Base-by-base conservation (phyloP, 2,113 vertebrate species). In the Tinamus guttatus region DNA sequence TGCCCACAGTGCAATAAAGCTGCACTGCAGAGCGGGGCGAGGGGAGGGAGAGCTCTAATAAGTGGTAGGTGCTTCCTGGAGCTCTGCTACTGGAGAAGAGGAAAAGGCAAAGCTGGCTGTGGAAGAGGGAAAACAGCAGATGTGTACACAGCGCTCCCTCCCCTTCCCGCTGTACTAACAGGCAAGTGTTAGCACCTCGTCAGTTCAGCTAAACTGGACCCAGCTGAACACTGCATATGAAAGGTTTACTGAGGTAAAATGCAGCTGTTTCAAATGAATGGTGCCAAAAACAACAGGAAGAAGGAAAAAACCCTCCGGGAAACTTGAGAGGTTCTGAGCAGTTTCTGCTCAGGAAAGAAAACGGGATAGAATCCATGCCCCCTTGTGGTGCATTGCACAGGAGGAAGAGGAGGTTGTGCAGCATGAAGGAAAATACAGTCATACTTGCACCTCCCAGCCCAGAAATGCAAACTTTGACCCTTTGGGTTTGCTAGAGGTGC, bases 381-480 rank as follows among this genome's bases (percentile, higher is more conserved):
- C 21, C 38, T 91, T 0, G 1, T 51, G 34, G 70, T 51, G 43
- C 38, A 15, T 71, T 74, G 59, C 49, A 56, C 18, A 7, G 15
- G 13, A 75, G 41, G 34, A 86, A 17, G 13, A 41, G 47, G 81
- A 47, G n/a, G 30, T 8, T 73, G 40, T 47, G 11, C 28, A 64
- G 15, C 5, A 13, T 11, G 22, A 40, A 58, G 51, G 15, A 63
- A 43, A 64, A 70, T 20, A 4, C 27, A 10, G 1, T 24, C 75
- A 30, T n/a, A 11, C 4, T 63, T 3, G 6, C 19, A 18, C 13
- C 3, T 74, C 6, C 40, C 13, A 87, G 45, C 24, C 47, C 28
- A 73, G 40, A 36, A 24, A 47, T 41, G 7, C 13, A 4, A 30
- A 16, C 0, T 0, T 65, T 54, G 40, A 27, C 45, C 34, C 32